Percentiles rank a stretch among this genome's conserved stretches.
Conservation (phyloP, 64 coral and sea anemone genomes). For the Anthopleura sola region DNA sequence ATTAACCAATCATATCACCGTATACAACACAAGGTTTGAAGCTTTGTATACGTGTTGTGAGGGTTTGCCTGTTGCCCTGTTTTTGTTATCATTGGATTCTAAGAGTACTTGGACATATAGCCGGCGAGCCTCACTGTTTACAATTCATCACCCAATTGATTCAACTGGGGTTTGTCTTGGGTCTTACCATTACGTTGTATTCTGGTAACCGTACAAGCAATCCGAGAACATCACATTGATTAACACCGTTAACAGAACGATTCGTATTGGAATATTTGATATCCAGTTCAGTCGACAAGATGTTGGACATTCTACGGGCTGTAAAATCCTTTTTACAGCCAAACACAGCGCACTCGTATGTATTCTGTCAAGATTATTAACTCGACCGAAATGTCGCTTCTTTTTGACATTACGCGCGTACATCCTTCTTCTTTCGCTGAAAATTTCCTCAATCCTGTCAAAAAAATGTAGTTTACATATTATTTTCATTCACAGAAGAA, state of each 20-base stretch:
- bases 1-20: background rate
- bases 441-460: background rate
- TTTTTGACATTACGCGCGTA: background rate
- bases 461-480: no score
- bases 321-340: slow-evolving; percentile 8
- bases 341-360: background rate
- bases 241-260: background rate
- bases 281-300: background rate
- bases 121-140: background rate
- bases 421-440: background rate
- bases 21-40: background rate
- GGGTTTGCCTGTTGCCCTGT: background rate
- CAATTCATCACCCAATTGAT: background rate
- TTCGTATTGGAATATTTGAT: background rate
- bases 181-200: background rate
- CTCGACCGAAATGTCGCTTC: background rate
- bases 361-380: background rate
- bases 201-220: background rate
- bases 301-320: slow-evolving; percentile 12
- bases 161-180: background rate
- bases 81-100: background rate
- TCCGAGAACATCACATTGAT: background rate
- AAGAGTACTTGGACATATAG: background rate
- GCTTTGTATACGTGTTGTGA: background rate
- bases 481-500: background rate